A percentile compares a stretch with the other conserved stretches of the same genome.
Evolutionary conservation across 2,113 vertebrate genomes (phyloP).

Genomic region (Electrona antarctica): DNA sequence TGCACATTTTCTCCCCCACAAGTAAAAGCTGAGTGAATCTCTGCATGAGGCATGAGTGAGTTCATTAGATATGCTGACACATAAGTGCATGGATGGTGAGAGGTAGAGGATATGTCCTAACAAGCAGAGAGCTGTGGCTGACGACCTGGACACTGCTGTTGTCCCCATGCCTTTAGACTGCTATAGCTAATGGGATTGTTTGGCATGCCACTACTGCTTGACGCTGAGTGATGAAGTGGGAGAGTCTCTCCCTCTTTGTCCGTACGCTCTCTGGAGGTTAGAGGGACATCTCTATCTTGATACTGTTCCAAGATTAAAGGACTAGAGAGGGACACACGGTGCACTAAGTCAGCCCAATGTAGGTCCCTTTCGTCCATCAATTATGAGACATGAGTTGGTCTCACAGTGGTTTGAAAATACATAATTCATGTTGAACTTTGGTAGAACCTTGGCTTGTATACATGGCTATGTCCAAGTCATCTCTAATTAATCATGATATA

Average conservation of each 20-base stretch:
- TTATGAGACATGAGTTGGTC: constrained; percentile 43
- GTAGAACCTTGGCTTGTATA: too few species aligned
- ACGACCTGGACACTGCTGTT: constrained; percentile 46
- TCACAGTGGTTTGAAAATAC: constrained; percentile 37
- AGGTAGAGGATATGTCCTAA: constrained; percentile 39
- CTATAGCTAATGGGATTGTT: constrained; percentile 72
- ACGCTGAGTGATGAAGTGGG: constrained; percentile 71
- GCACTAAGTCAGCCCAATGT: constrained; percentile 38
- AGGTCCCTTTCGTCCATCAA: constrained; percentile 49
- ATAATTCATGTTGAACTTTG: too few species aligned
- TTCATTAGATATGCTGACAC: constrained; percentile 72
- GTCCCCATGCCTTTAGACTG: constrained; percentile 40
- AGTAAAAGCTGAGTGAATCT: constrained; percentile 64
- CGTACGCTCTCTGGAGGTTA: constrained; percentile 69
- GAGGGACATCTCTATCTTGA: constrained; percentile 70
- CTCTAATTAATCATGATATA: too few species aligned
- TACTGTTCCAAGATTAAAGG: constrained; percentile 76
- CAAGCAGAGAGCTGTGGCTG: constrained; percentile 46
- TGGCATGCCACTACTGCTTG: constrained; percentile 61
- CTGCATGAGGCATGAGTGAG: constrained; percentile 20
- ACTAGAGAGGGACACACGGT: constrained; percentile 57
- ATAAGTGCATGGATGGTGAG: constrained; percentile 53
- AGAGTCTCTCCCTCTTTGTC: constrained; percentile 52
- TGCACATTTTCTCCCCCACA: constrained; percentile 50
- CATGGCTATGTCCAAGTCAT: too few species aligned